Evolutionary conservation across 2,797 vertebrate species (phyloP).

Genomic region (Otolemur crassicaudatus): DNA sequence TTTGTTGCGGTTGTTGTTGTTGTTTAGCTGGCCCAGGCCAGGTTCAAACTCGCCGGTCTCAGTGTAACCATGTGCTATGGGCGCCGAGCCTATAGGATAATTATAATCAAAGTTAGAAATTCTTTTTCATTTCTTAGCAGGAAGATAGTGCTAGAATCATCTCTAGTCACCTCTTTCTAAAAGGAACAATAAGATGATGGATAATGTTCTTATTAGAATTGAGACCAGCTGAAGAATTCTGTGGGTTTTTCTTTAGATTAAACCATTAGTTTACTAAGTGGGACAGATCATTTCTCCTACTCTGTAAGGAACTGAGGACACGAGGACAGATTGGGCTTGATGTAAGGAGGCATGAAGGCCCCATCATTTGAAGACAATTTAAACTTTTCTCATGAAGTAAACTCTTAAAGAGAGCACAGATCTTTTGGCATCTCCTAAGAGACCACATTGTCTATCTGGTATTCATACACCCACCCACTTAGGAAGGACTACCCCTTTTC

Average conservation of each 20-base stretch:
- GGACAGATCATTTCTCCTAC: not conserved
- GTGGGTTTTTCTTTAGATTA: not conserved
- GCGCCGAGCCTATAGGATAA: not conserved
- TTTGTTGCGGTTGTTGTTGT: too few species aligned
- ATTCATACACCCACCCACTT: not conserved
- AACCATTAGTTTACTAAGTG: not conserved
- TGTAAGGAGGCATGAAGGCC: not conserved
- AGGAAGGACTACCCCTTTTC: not conserved
- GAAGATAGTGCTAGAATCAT: slow-evolving; percentile 24
- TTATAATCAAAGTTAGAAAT: not conserved
- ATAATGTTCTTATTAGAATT: not conserved
- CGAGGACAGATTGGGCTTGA: not conserved
- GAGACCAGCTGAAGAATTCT: not conserved
- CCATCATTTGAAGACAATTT: not conserved
- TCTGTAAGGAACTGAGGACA: not conserved
- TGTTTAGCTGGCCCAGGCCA: too few species aligned
- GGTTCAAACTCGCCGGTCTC: too few species aligned
- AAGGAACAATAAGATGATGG: not conserved
- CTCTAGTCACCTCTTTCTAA: slow-evolving; percentile 36
- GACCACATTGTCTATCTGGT: not conserved
- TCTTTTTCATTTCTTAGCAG: slow-evolving; percentile 44
- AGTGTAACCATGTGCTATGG: too few species aligned
- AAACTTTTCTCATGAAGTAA: slow-evolving; percentile 11
- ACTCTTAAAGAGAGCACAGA: not conserved
- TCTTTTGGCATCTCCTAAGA: not conserved